Evolutionary conservation across 1,140 invertebrate species (phyloP), one percentile per base, ranked within the genome.

Genomic region (Anastrepha obliqua): DNA sequence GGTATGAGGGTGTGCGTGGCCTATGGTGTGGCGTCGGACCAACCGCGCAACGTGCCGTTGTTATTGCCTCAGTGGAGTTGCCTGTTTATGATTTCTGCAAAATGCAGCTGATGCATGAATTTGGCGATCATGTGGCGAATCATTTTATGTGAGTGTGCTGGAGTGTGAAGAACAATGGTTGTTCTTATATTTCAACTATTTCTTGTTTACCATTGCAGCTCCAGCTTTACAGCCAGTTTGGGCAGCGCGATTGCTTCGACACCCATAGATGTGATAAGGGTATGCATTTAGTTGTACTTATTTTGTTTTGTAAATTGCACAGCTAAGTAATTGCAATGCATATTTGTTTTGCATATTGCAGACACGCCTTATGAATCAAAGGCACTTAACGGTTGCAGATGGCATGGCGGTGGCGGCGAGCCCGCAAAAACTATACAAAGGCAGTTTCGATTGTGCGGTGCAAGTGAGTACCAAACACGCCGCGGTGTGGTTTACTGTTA

Each of bases 61-160:
- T 98, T 65, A 98, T 98, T 91, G 97, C 97, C 51, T 98, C 97
- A 59, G 98, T 99, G 20, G 98, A 99, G 94, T 94, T 99, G 89
- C 98, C 98, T 87, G 97, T 97, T 64, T 99, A 99, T 94, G 98
- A 99, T 94, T 96, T 96, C 90, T 97, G 96, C 93, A 99, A 99
- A 94, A 95, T 96, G 90, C 95, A 96, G 90, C 94, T 99, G 86
- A 95, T 96, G 90, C 94, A 94, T 29, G 88, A 95, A 44, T 94
- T 98, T 90, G 97, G 96, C 7, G 97, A 99, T 94, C 96, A 95
- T 90, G 94, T 97, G 78, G 94, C 95, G 55, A 98, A 98, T 95
- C 98, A 99, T 95, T 97, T 98, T 93, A 94, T 97, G 96, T 97
- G 95, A 96, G 96, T 95, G 87, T 60, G 3, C 0, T 3, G 11